Evolutionary conservation across 2,113 vertebrate genomes (phyloP).

Genomic region (Aptenodytes patagonicus): DNA sequence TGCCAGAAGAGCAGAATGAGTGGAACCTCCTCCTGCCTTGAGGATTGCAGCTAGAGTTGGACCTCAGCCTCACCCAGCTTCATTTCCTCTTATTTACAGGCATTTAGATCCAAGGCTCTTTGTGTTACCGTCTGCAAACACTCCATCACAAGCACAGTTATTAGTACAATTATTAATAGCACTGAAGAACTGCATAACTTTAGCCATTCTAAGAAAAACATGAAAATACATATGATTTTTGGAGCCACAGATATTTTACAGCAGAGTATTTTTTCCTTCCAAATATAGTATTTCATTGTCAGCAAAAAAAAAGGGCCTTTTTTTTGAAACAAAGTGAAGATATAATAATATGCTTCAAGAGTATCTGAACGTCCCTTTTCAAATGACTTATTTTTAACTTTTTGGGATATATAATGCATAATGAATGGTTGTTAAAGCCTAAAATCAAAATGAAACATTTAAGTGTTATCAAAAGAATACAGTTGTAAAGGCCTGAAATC

Average conservation of each 20-base stretch:
- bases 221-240: background rate
- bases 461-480: background rate
- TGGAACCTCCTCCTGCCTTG: background rate
- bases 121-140: background rate
- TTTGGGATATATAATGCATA: background rate
- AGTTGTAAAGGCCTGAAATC: background rate
- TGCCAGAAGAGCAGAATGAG: background rate
- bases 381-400: background rate
- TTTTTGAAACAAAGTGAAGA: background rate
- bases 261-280: background rate
- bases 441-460: background rate
- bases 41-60: background rate
- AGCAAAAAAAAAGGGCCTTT: background rate
- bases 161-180: background rate
- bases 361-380: background rate
- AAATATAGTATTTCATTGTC: background rate
- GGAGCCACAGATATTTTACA: background rate
- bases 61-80: background rate
- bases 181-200: background rate
- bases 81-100: conserved; percentile 10
- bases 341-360: background rate
- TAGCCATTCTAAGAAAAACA: background rate
- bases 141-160: background rate
- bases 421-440: background rate
- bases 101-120: background rate